Evolutionary conservation across 2,888 invertebrate species (phyloP), one percentile per base, ranked within the genome.

Genomic region (Idaea aversata): DNA sequence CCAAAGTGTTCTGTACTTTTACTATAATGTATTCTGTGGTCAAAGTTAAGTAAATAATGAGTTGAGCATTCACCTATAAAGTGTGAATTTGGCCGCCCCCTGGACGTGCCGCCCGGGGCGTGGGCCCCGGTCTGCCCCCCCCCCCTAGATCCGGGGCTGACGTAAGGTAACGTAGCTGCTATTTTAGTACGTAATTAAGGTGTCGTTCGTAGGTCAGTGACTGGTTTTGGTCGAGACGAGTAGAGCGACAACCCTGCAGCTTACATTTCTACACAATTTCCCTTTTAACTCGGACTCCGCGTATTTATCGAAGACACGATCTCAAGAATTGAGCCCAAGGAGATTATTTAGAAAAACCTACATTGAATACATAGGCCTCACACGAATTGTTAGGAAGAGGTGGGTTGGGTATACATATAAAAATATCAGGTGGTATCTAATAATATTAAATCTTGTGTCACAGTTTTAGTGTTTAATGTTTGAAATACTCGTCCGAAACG

Each of bases 231-330:
- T 67, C 70, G 67, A 64, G 68, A 64, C 34, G 62, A 62, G 64
- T 67, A 61, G 66, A 65, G 66, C 65, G 72, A 71, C 80, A 83
- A 64, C 83, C 83, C 83, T 82, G 76, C 82, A 75, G 65, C 77
- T 77, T 77, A 81, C 82, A 82, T 84, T 88, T 87, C 88, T 81
- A 90, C 90, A 91, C 87, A 86, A 88, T 87, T 90, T 90, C 89
- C 90, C 90, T 90, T 90, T 90, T 90, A 90, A 82, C 84, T 84
- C 82, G 79, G 82, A 80, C 82, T 81, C 77, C 79, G 81, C 67
- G 77, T 80, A 81, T 81, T 88, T 87, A 88, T 87, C 87, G 86
- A 84, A 81, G 81, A 79, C 82, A 83, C 81, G 86, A 87, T 88
- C 87, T 87, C 85, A 80, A 83, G 82, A 80, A 78, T 75, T 70